These are phyloP conservation scores for Physeter macrocephalus DNA, from an alignment of 2,113 vertebrate species.

Conservation along the genomic window DNA sequence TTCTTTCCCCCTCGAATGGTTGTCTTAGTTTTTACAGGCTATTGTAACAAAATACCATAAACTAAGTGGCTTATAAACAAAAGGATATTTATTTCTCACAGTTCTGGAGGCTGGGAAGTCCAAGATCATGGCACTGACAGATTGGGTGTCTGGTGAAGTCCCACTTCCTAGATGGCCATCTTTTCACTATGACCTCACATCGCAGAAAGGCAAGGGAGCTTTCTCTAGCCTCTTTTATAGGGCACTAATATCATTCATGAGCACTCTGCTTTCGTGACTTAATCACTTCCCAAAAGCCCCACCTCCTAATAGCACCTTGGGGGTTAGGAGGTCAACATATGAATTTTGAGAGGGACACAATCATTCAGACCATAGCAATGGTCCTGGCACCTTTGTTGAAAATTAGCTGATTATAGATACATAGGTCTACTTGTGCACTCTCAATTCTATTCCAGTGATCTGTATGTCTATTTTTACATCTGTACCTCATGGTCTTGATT, in stretches of 20 bases:
- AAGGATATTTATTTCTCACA: not conserved
- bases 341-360: not conserved
- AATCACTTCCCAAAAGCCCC: not conserved
- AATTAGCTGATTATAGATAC: not conserved
- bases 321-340: not conserved
- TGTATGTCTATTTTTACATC: not conserved
- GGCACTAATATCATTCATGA: not conserved
- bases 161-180: not conserved
- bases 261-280: not conserved
- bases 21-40: not conserved
- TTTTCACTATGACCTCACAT: not conserved
- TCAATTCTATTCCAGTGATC: not conserved
- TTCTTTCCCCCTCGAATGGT: not conserved
- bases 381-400: not conserved
- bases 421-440: not conserved
- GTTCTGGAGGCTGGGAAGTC: not conserved
- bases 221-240: not conserved
- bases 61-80: not conserved
- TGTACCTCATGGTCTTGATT: not conserved
- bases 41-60: not conserved
- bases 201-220: not conserved
- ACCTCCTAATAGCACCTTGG: not conserved
- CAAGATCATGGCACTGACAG: not conserved
- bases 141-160: not conserved
- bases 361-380: not conserved